Evolutionary conservation across 2,797 vertebrate genomes (phyloP).

Genomic region (Parauchenoglanis punctatus): DNA sequence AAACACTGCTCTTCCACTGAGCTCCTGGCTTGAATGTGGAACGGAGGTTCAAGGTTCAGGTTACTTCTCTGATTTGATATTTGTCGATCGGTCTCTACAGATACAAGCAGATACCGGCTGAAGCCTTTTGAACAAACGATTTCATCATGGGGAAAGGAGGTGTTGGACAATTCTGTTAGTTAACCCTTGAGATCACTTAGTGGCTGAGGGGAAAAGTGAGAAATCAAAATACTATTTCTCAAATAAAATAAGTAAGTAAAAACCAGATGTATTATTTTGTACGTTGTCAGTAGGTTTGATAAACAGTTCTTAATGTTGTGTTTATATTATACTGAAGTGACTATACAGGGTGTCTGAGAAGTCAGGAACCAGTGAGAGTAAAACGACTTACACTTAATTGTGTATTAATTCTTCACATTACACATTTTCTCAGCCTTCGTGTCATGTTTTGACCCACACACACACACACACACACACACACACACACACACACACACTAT

Average conservation of each 20-base stretch:
- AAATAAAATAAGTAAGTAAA: background rate
- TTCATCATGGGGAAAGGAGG: background rate
- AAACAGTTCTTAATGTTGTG: background rate
- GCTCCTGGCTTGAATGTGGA: constrained; percentile 62
- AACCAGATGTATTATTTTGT: background rate
- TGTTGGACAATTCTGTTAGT: background rate
- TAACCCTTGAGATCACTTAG: background rate
- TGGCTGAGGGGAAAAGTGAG: background rate
- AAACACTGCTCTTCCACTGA: constrained; percentile 49
- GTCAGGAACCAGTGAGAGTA: background rate
- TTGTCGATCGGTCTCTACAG: constrained; percentile 63
- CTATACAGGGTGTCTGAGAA: background rate
- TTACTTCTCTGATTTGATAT: constrained; percentile 73
- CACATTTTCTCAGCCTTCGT: background rate
- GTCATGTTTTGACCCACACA: no score
- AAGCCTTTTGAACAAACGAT: background rate
- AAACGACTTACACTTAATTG: background rate
- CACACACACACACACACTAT: background rate
- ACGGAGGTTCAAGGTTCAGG: constrained; percentile 60
- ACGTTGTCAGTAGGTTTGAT: no score
- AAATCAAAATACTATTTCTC: background rate
- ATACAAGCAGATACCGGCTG: background rate
- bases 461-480: no score
- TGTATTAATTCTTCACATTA: background rate
- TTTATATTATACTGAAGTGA: background rate